Base-by-base conservation (phyloP, 2,113 vertebrate species). In the Glareola pratincola region DNA sequence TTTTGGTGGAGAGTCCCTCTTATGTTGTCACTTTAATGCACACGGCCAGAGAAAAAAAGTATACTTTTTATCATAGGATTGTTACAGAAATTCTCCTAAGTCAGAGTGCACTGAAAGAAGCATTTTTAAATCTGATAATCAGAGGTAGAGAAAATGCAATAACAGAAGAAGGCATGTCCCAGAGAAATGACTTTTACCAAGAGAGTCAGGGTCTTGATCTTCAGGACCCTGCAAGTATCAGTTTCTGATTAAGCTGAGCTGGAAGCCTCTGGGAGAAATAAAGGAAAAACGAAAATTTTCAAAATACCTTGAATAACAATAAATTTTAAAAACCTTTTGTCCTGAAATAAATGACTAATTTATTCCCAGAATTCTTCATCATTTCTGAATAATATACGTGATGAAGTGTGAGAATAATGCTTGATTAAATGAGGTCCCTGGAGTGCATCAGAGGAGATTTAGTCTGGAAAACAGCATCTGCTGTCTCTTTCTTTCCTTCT, bases 361-460 rank as follows among this genome's bases (percentile, higher is more conserved):
- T 97, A 94, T 96, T 89, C 79, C 81, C 81, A 91, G 94, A 95
- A 96, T 96, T 97, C 95, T 97, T 94, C 95, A 96, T 96, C 87
- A 88, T 96, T 96, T 97, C 88, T 92, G 94, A 97, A 97, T 97
- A 97, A 97, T 96, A 92, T 88, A 96, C 62, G 62, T 92, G 96
- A 96, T 97, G 96, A 97, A 97, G 94, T 97, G 95, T 96, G 95
- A 97, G 95, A 97, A 97, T 96, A 95, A 96, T 96, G 94, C 96
- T 94, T 97, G 95, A 96, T 97, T 97, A 97, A 97, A 97, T 96
- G 90, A 96, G 92, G 88, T 97, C 97, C 96, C 97, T 92, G 76
- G 97, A 92, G 95, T 95, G 64, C 73, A 93, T 90, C 95, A 88
- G 72, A 97, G 72, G 94, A 97, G 93, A 97, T 97, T 96, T 93